Evolutionary conservation across 2,888 invertebrate species (phyloP).

Genomic region (Lymantria dispar): DNA sequence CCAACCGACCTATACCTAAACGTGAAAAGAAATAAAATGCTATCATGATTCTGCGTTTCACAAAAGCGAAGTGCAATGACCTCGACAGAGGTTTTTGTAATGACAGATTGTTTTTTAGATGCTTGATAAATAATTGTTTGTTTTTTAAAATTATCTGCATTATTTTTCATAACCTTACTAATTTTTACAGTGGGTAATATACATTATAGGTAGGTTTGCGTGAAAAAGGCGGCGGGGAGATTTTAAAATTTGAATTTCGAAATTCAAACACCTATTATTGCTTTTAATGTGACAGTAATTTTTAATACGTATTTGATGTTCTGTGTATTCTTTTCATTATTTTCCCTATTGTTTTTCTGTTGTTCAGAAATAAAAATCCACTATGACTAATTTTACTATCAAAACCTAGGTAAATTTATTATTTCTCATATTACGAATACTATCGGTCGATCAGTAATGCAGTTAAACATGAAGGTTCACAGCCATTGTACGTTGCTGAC

Average conservation of each 20-base stretch:
- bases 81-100: constrained; percentile 19
- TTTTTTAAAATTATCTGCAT: too few relatives aligned
- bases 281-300: not conserved
- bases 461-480: constrained; percentile 23
- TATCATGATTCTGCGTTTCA: constrained; percentile 21
- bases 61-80: constrained; percentile 16
- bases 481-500: constrained; percentile 24
- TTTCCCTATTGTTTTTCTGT: not conserved
- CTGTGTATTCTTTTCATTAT: not conserved
- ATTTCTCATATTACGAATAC: constrained; percentile 24
- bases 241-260: not conserved
- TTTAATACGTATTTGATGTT: not conserved
- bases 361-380: not conserved
- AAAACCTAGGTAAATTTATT: not conserved
- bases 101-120: not conserved
- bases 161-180: too few relatives aligned
- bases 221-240: not conserved
- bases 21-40: constrained; percentile 6
- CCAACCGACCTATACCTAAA: constrained; percentile 8
- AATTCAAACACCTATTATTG: not conserved
- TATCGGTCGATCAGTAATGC: constrained; percentile 26
- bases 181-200: too few relatives aligned
- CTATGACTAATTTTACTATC: not conserved
- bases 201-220: too few relatives aligned
- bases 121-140: not conserved